Conservation (phyloP, 2,797 vertebrate species). For the Epinephelus malabaricus region DNA sequence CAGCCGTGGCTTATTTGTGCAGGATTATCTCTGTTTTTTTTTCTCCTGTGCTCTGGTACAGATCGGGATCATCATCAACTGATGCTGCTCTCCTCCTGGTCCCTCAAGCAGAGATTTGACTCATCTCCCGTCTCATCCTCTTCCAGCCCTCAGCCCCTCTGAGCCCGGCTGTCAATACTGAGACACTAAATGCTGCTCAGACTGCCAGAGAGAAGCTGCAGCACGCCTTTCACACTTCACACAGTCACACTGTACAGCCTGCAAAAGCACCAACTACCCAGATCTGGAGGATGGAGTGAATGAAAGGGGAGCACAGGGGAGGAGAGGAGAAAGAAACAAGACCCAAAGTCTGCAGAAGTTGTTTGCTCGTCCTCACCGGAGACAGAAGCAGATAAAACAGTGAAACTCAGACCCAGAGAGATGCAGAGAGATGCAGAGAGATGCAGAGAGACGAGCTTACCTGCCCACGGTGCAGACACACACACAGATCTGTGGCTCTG, state of each 20-base stretch:
- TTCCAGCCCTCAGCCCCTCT: constrained; percentile 41
- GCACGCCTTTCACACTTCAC: constrained; percentile 37
- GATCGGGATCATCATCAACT: constrained; percentile 53
- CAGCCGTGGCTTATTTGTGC: constrained; percentile 37
- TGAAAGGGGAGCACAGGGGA: not conserved
- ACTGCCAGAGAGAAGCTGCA: constrained; percentile 52
- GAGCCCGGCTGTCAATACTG: constrained; percentile 59
- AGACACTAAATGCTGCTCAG: constrained; percentile 50
- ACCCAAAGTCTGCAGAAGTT: constrained; percentile 73
- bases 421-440: constrained; percentile 5
- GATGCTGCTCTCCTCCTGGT: constrained; percentile 52
- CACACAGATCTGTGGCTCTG: constrained; percentile 43
- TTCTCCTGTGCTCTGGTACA: constrained; percentile 29
- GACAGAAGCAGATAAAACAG: constrained; percentile 9
- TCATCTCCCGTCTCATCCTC: constrained; percentile 65
- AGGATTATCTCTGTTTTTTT: constrained; percentile 48
- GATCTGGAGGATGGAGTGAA: not conserved
- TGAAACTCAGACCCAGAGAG: constrained; percentile 3
- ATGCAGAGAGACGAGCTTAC: constrained; percentile 44
- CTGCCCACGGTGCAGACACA: constrained; percentile 52
- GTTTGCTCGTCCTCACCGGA: constrained; percentile 4
- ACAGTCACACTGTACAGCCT: constrained; percentile 25
- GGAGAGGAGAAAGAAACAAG: constrained; percentile 18
- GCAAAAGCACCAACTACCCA: constrained; percentile 17
- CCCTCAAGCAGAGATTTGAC: constrained; percentile 68